Base-by-base conservation (phyloP, 2,888 invertebrate species). In the Volucella zonaria region DNA sequence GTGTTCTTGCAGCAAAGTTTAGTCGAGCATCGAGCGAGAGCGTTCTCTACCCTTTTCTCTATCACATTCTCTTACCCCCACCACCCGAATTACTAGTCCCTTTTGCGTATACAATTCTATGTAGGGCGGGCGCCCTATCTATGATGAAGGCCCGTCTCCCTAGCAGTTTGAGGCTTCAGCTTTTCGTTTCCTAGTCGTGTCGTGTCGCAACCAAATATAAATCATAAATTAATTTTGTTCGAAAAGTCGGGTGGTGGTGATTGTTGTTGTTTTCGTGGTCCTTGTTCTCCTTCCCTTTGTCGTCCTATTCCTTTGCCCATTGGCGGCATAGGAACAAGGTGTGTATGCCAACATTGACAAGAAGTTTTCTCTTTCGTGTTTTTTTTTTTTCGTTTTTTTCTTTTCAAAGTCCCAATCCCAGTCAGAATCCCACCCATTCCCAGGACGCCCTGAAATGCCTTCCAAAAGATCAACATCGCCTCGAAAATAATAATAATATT, bases 151-250 rank as follows among this genome's bases (percentile, higher is more conserved):
- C 31, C 6, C 6, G 6, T 31, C 6, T 31, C 6, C 6, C 6
- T 6, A 31, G 31, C 31, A 31, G 47, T 66, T 66, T 67, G 12
- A 64, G 23, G 23, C 42, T 38, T 49, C 51, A 58, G 45, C 80
- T 58, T 59, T 52, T 12, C 31, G 68, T 66, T 77, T 54, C 51
- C 14, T 15, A 6, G 15, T 14, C 58, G 10, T 45, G 38, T 42
- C 45, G 74, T 74, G 47, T 66, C 66, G 75, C 67, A 80, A 76
- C 70, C 66, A 71, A 76, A 71, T 71, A 80, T 80, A 83, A 83
- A 83, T 83, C 83, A 80, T 75, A 80, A 83, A 83, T 83, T 83
- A 83, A 80, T 83, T 80, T 83, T 66, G 43, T 67, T 75, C 49
- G 43, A 49, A 70, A 71, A 38, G 47, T 38, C 14, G 31, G 62